A percentile compares a stretch with the other conserved stretches of the same genome.
These are phyloP conservation scores for Emys orbicularis DNA, from an alignment of 2,797 vertebrate genomes.

Conservation along the genomic window DNA sequence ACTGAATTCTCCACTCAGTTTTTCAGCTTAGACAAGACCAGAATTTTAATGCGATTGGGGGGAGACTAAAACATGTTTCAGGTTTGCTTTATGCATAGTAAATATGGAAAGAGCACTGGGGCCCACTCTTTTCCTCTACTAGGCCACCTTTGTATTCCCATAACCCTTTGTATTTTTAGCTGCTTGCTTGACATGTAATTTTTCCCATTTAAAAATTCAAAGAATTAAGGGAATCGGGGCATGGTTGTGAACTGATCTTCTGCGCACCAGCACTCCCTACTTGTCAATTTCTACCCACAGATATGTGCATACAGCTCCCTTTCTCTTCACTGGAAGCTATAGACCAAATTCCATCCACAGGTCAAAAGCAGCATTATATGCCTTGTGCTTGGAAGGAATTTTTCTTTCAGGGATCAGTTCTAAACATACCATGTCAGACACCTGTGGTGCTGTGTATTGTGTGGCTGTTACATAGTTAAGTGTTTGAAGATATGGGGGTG, in stretches of 20 bases:
- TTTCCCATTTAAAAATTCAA: neutral
- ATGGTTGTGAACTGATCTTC: neutral
- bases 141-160: conserved; percentile 7
- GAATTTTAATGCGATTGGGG: neutral
- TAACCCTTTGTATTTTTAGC: conserved; percentile 51
- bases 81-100: neutral
- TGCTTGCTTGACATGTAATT: conserved; percentile 45
- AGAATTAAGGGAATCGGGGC: conserved; percentile 19
- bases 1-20: neutral
- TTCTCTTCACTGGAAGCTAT: neutral
- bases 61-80: neutral
- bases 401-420: neutral
- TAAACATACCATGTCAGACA: neutral
- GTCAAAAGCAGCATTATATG: neutral
- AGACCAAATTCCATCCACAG: neutral
- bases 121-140: neutral
- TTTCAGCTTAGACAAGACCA: neutral
- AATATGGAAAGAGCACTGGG: too few relatives aligned
- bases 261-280: accelerated
- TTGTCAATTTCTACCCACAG: neutral
- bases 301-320: neutral
- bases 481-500: accelerated
- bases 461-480: neutral
- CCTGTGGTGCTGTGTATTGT: neutral
- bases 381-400: neutral